phyloP scores from a whole-genome alignment of 2,113 vertebrate species.

The Lophura nycthemera region DNA sequence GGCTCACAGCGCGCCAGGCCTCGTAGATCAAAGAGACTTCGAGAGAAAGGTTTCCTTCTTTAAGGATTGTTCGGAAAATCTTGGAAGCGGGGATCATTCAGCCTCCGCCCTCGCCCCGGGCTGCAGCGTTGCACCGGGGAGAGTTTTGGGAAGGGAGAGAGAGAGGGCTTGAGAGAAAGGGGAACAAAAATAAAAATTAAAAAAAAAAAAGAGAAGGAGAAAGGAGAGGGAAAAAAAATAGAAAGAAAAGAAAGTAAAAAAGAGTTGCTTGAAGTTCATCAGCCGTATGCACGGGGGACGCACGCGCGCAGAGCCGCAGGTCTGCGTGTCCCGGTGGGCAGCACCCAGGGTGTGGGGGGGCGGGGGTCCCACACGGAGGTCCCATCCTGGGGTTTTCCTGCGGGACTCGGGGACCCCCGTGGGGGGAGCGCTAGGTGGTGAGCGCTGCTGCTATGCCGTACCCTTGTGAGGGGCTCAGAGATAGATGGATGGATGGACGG shows the following conservation, averaged over 20 bases:
- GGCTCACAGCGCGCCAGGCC: slow-evolving; percentile 45
- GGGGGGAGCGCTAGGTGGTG: neutral
- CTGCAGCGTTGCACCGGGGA: slow-evolving; percentile 1
- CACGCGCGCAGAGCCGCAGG: neutral
- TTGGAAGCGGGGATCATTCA: slow-evolving; percentile 32
- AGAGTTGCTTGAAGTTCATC: neutral
- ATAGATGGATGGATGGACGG: neutral
- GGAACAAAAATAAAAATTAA: neutral
- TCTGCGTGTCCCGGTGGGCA: neutral
- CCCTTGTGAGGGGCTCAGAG: neutral
- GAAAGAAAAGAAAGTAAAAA: neutral
- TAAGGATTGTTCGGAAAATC: slow-evolving; percentile 40
- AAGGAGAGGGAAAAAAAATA: rapidly evolving
- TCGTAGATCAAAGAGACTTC: slow-evolving; percentile 56
- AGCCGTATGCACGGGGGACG: neutral
- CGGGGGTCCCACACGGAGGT: neutral
- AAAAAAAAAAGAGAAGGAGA: rapidly evolving
- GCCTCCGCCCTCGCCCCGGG: slow-evolving; percentile 5
- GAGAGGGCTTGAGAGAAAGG: neutral
- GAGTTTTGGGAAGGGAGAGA: neutral
- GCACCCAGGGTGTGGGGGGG: no score
- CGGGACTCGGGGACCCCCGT: neutral
- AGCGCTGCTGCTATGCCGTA: neutral
- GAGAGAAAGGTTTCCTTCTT: neutral
- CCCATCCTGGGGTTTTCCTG: neutral